Conservation (phyloP, 2,113 vertebrate genomes). For the Indri indri region DNA sequence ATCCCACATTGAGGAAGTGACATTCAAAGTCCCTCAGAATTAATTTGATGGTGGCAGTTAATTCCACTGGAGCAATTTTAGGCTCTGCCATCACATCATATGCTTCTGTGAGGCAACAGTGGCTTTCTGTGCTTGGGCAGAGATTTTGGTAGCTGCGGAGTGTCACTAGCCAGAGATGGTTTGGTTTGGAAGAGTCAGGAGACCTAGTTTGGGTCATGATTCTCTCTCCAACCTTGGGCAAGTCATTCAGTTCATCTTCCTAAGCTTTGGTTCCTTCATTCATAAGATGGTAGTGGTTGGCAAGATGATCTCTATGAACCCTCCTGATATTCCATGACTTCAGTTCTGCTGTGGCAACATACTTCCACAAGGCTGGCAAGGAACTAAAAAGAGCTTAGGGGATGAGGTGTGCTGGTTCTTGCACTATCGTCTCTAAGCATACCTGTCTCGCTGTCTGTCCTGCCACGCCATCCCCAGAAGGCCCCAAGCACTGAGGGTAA, state of each 20-base stretch:
- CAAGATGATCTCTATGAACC: neutral
- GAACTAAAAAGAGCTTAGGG: neutral
- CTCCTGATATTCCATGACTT: neutral
- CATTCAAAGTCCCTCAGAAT: neutral
- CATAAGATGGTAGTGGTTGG: neutral
- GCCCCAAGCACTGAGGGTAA: neutral
- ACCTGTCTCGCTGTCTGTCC: neutral
- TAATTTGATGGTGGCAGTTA: neutral
- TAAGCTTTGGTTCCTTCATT: neutral
- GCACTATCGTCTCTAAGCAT: neutral
- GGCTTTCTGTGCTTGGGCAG: neutral
- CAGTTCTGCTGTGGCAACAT: neutral
- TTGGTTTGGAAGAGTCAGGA: neutral
- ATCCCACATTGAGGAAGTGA: neutral
- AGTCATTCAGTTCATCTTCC: neutral
- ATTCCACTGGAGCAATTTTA: neutral
- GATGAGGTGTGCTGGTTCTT: neutral
- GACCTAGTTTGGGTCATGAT: neutral
- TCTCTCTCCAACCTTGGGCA: neutral
- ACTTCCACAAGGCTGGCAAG: neutral
- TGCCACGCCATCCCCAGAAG: neutral
- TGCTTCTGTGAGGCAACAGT: neutral
- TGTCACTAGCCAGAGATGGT: neutral
- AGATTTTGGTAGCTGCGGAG: neutral
- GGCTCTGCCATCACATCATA: rapidly evolving